A percentile compares a stretch with the other conserved stretches of the same genome.
Conservation (phyloP, 2,113 vertebrate genomes). For the Onychostoma macrolepis region DNA sequence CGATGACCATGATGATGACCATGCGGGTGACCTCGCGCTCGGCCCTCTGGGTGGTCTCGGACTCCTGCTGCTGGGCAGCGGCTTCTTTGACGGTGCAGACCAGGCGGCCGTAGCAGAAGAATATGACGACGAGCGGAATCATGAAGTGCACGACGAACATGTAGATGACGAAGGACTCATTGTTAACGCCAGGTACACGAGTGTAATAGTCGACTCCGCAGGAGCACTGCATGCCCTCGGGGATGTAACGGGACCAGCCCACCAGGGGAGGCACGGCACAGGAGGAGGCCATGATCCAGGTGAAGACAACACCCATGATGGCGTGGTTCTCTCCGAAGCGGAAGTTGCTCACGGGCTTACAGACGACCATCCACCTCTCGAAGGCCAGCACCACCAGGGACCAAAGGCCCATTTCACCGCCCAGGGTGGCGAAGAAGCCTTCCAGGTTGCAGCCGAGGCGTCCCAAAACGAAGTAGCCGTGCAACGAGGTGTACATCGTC, state of each 20-base stretch:
- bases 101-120: slow-evolving; percentile 96
- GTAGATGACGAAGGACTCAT: slow-evolving; percentile 94
- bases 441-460: slow-evolving; percentile 88
- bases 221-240: slow-evolving; percentile 95
- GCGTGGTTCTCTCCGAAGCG: slow-evolving; percentile 93
- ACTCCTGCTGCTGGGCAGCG: slow-evolving; percentile 95
- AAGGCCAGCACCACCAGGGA: slow-evolving; percentile 92
- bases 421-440: slow-evolving; percentile 94
- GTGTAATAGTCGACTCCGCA: slow-evolving; percentile 98
- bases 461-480: slow-evolving; percentile 94
- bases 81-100: slow-evolving; percentile 96
- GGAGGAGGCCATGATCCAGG: slow-evolving; percentile 86
- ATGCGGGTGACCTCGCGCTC: slow-evolving; percentile 96
- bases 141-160: slow-evolving; percentile 91
- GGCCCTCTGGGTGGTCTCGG: slow-evolving; percentile 96
- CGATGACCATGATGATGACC: slow-evolving; percentile 92
- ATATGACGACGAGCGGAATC: slow-evolving; percentile 77
- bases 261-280: slow-evolving; percentile 85
- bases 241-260: slow-evolving; percentile 95
- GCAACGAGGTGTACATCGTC: slow-evolving; percentile 90
- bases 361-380: slow-evolving; percentile 93
- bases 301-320: slow-evolving; percentile 85
- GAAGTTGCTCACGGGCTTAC: slow-evolving; percentile 98
- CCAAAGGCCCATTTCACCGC: slow-evolving; percentile 92
- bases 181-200: slow-evolving; percentile 86